phyloP scores from a whole-genome alignment of 2,888 invertebrate genomes.

The Malacosoma neustria region DNA sequence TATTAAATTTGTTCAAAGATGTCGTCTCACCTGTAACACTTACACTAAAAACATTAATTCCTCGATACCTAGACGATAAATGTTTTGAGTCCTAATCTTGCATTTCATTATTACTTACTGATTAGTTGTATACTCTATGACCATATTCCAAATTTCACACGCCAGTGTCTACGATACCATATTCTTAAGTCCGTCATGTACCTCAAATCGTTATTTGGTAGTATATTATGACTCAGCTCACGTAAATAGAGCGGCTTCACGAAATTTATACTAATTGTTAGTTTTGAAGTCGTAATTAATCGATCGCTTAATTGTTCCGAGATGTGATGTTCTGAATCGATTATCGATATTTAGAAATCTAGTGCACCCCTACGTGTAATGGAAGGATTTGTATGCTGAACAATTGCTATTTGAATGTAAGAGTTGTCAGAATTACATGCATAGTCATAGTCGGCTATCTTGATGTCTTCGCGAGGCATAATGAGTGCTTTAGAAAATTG shows the following conservation, averaged over 20 bases:
- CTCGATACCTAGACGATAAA: too few species aligned
- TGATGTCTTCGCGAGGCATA: background rate
- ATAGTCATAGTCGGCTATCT: background rate
- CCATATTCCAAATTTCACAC: background rate
- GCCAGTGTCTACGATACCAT: background rate
- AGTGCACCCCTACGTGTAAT: background rate
- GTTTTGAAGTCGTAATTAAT: slow-evolving; percentile 46
- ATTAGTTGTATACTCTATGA: background rate
- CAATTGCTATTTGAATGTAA: background rate
- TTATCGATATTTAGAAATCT: background rate
- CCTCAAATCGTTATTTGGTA: slow-evolving; percentile 30
- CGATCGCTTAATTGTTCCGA: slow-evolving; percentile 26
- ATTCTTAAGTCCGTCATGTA: slow-evolving; percentile 32
- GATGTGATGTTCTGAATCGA: slow-evolving; percentile 2
- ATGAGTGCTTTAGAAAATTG: background rate
- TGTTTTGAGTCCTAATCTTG: too few species aligned
- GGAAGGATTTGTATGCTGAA: background rate
- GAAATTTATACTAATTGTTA: slow-evolving; percentile 45
- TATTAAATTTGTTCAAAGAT: too few species aligned
- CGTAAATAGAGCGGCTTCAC: slow-evolving; percentile 40
- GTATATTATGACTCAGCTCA: slow-evolving; percentile 28
- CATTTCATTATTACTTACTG: too few species aligned
- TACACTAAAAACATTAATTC: too few species aligned
- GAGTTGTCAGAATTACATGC: background rate
- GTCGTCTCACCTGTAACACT: too few species aligned